A percentile compares a stretch with the other conserved stretches of the same genome.
phyloP scores from a whole-genome alignment of 1,140 invertebrate genomes.

The Zelostemma sp. region DNA sequence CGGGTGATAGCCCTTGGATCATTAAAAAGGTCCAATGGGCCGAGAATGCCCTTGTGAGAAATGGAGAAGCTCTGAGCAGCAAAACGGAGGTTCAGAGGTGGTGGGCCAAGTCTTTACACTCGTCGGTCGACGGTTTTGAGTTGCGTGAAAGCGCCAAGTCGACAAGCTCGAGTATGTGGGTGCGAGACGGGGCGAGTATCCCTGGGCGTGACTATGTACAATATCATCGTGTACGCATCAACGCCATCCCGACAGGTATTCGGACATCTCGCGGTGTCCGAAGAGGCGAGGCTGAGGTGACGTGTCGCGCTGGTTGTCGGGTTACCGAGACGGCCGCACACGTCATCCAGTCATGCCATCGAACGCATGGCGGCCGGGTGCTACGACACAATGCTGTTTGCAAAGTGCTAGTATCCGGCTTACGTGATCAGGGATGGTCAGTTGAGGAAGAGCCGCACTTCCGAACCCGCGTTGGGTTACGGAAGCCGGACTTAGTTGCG shows the following conservation, averaged over 20 bases:
- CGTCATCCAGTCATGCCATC: slow-evolving; percentile 56
- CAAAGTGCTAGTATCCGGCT: slow-evolving; percentile 4
- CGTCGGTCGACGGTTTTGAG: not conserved
- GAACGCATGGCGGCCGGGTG: slow-evolving; percentile 58
- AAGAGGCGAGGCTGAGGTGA: not conserved
- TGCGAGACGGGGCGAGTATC: not conserved
- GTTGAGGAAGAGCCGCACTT: slow-evolving; percentile 29
- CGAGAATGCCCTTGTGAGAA: not conserved
- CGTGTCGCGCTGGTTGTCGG: slow-evolving; percentile 54
- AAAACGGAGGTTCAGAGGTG: not conserved
- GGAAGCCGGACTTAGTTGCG: slow-evolving; percentile 43
- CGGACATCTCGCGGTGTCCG: slow-evolving; percentile 6
- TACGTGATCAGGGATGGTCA: slow-evolving; percentile 11
- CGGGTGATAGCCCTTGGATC: not conserved
- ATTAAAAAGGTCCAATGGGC: not conserved
- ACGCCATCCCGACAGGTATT: not conserved
- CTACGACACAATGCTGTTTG: slow-evolving; percentile 50
- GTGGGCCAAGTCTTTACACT: not conserved
- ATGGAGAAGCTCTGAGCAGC: not conserved
- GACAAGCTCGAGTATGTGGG: not conserved
- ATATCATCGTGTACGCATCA: not conserved
- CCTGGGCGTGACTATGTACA: slow-evolving; percentile 29
- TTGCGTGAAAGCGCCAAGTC: not conserved
- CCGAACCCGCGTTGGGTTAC: not conserved
- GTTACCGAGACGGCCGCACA: slow-evolving; percentile 55